Percentiles rank a stretch among this genome's conserved stretches.
These are phyloP conservation scores for Trididemnum nubilum DNA, from an alignment of 23 tunicate species.

Conservation along the genomic window DNA sequence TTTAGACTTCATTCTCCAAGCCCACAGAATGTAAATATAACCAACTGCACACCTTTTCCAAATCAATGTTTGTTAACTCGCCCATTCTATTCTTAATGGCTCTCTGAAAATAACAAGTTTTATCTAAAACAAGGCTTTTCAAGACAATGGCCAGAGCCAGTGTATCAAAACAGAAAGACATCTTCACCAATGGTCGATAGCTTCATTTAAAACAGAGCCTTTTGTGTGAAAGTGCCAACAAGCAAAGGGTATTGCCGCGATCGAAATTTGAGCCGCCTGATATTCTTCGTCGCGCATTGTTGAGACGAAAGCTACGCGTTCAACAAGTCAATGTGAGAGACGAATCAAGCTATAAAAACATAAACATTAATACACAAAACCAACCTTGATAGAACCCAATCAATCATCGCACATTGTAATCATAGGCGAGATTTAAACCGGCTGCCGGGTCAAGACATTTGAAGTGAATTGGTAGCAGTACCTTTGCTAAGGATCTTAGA, in stretches of 20 bases:
- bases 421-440: no score
- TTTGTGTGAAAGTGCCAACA: background rate
- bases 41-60: no score
- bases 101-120: no score
- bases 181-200: background rate
- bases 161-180: background rate
- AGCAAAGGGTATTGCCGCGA: background rate
- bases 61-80: no score
- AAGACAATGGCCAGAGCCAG: background rate
- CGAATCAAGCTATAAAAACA: background rate
- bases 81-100: no score
- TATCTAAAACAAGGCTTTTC: background rate
- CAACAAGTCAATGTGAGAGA: background rate
- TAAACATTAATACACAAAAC: background rate
- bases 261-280: background rate
- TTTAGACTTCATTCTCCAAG: no score
- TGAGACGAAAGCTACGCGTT: background rate
- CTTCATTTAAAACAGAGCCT: background rate
- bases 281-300: background rate
- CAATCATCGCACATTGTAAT: no score
- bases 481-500: no score
- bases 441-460: no score
- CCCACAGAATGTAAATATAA: no score
- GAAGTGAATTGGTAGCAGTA: no score
- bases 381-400: background rate